Evolutionary conservation across 2,113 vertebrate genomes (phyloP).

Genomic region (Actenoides lindsayi): DNA sequence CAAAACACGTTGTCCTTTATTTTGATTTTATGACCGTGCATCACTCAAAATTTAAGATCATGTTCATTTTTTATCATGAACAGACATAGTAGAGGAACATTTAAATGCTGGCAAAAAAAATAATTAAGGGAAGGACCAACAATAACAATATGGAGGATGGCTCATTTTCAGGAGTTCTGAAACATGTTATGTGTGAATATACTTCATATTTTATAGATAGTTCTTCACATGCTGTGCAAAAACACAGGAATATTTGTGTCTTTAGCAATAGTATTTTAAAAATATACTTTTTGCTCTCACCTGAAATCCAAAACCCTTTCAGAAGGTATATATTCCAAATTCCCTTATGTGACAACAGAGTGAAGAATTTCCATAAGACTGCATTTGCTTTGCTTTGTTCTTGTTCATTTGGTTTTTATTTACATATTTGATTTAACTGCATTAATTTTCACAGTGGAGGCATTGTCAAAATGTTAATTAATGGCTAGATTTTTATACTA

Average conservation of each 20-base stretch:
- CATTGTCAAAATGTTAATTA: slow-evolving; percentile 1
- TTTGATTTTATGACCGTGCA: background rate
- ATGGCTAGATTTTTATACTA: background rate
- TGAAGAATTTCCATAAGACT: background rate
- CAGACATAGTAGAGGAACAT: background rate
- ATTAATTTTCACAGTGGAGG: background rate
- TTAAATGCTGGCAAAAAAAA: background rate
- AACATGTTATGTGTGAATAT: background rate
- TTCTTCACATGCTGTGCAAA: background rate
- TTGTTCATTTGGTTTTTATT: background rate
- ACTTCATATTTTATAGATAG: background rate
- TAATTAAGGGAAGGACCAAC: background rate
- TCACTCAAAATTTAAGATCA: background rate
- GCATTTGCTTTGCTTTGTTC: background rate
- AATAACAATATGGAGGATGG: background rate
- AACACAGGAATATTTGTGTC: background rate
- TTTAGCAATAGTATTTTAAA: background rate
- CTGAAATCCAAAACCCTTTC: background rate
- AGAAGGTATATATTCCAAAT: background rate
- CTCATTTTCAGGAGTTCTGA: background rate
- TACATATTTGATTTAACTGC: background rate
- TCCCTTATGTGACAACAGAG: background rate
- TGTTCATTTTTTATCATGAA: background rate
- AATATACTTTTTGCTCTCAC: background rate
- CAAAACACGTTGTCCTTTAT: background rate